Percentiles rank a stretch among this genome's conserved stretches.
These are phyloP conservation scores for Pheosia gnoma DNA, from an alignment of 2,888 invertebrate genomes.

Conservation along the genomic window DNA sequence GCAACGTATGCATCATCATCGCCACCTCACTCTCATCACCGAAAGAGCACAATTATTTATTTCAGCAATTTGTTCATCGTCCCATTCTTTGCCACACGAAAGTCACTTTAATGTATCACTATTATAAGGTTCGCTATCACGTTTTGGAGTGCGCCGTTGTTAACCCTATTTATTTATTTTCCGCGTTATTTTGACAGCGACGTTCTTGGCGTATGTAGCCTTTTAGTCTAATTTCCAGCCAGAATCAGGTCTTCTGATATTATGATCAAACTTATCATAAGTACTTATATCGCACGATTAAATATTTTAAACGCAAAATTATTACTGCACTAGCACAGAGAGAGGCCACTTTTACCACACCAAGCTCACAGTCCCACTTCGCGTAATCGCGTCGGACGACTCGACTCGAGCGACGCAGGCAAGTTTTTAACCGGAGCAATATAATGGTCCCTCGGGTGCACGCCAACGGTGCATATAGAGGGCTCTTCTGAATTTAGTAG, in stretches of 20 bases:
- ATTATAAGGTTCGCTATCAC: constrained; percentile 63
- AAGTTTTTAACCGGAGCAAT: constrained; percentile 62
- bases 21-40: constrained; percentile 53
- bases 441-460: constrained; percentile 31
- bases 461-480: constrained; percentile 23
- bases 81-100: constrained; percentile 45
- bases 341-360: constrained; percentile 73
- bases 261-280: no score
- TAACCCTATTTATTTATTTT: constrained; percentile 81
- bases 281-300: constrained; percentile 35
- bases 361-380: constrained; percentile 72
- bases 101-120: constrained; percentile 51
- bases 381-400: constrained; percentile 79
- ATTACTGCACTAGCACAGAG: constrained; percentile 52
- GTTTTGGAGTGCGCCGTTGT: constrained; percentile 53
- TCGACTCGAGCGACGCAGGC: constrained; percentile 72
- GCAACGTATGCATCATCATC: constrained; percentile 43
- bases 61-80: constrained; percentile 57
- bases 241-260: constrained; percentile 31
- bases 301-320: constrained; percentile 51
- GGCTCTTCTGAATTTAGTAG: constrained; percentile 63
- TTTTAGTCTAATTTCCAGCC: constrained; percentile 39
- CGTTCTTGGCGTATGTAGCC: constrained; percentile 45
- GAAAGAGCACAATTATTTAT: constrained; percentile 57
- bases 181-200: constrained; percentile 74